Evolutionary conservation across 2,113 vertebrate species (phyloP), one percentile per base, ranked within the genome.

Genomic region (Puntigrus tetrazona): DNA sequence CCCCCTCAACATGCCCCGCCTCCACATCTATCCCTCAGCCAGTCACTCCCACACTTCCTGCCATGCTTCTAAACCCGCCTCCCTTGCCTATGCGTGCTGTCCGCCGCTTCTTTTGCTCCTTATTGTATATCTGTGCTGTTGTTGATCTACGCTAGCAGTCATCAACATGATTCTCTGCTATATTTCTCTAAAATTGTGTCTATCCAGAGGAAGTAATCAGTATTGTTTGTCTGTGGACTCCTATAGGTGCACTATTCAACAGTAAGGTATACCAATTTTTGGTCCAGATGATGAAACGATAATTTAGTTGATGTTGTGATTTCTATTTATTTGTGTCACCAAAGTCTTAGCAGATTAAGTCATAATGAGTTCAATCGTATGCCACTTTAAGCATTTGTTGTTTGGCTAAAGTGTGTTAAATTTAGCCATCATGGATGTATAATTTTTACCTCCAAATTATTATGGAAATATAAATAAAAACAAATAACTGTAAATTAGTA

Each of bases 91-190:
- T 72, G 63, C 38, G 47, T 78, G 65, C 43, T 69, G 34, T 77
- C 38, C 9, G 38, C 59, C 29, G 2, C 29, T 55, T 74, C 36
- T 74, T 31, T 67, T 38, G 45, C 27, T 78, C 4, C 61, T 18
- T 50, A 77, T 29, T n/a, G 16, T 78, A 20, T 84, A 41, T 70
- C 22, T 75, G 38, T 83, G 27, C 82, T 41, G 52, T 75, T 43
- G 55, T 57, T 63, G 43, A 25, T 14, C 59, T n/a, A 55, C 18
- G 29, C 22, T 84, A 20, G 13, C 61, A 2, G 25, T 76, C 74
- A 52, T 77, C 67, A 36, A 41, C n/a, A 38, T 31, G 14, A 18
- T n/a, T 47, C 10, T 22, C n/a, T 84, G 16, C n/a, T 41, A 27
- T 55, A 31, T 1, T 14, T 31, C 16, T 55, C 31, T 57, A 36